Percentiles rank a stretch among this genome's conserved stretches.
phyloP scores from a whole-genome alignment of 2,113 vertebrate genomes.

The Pantherophis guttatus region DNA sequence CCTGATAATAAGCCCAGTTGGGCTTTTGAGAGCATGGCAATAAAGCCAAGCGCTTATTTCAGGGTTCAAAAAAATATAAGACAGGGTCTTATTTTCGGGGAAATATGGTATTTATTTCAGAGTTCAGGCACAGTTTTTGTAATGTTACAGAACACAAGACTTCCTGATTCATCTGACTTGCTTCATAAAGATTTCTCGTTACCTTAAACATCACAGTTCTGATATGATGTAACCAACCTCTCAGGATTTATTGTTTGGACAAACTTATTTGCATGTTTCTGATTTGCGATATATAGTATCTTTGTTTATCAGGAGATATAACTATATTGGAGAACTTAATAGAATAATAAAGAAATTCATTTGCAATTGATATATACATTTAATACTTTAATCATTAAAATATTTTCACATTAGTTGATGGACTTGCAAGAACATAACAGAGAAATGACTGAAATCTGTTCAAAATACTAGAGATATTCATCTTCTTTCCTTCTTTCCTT shows the following conservation, averaged over 20 bases:
- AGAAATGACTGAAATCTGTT: not conserved
- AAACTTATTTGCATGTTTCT: not conserved
- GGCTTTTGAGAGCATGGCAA: no score
- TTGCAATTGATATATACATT: not conserved
- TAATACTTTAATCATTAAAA: not conserved
- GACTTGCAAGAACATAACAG: not conserved
- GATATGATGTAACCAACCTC: not conserved
- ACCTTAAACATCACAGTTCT: not conserved
- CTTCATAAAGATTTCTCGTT: not conserved
- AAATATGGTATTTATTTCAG: not conserved
- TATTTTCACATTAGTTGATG: not conserved
- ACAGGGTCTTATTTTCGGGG: no score
- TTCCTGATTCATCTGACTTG: not conserved
- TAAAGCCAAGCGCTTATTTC: no score
- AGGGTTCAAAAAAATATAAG: no score
- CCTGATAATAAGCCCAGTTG: no score
- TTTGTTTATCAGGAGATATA: not conserved
- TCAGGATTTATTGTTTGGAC: not conserved
- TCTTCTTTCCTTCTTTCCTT: not conserved
- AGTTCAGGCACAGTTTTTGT: not conserved
- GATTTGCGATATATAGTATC: not conserved
- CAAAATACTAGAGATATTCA: not conserved
- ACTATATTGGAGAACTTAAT: not conserved
- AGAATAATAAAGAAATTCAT: not conserved
- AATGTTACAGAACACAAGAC: not conserved